Evolutionary conservation across 1,140 invertebrate species (phyloP), one percentile per base, ranked within the genome.

Genomic region (Tetramorium parvispinum): DNA sequence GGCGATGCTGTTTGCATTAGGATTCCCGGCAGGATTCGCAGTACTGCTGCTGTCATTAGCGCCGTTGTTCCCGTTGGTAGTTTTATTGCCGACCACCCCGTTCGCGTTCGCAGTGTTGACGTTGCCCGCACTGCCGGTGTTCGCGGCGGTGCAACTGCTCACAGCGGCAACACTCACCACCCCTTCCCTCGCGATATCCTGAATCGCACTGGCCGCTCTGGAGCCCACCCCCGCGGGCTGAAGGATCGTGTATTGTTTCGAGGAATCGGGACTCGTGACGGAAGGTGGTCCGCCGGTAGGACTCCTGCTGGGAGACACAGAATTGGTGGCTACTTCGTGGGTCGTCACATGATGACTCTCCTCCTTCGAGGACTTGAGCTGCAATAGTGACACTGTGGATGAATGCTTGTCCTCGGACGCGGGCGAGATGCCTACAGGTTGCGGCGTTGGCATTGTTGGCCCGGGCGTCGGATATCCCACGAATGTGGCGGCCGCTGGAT

Each of bases 171-270:
- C 96, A 91, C 95, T 96, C 2, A 96, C 95, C 40, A 97, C 96
- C 55, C 96, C 97, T 85, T 97, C 97, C 18, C 97, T 93, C 8
- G 97, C 96, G 53, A 96, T 95, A 91, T 98, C 97, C 91, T 98
- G 97, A 68, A 98, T 96, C 0, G 97, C 97, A 24, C 97, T 97
- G 1, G 97, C 97, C 0, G 97, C 97, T 46, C 97, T 96, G 6
- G 97, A 98, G 3, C 97, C 97, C 0, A 96, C 96, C 18, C 97
- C 97, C 10, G 97, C 97, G 1, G 97, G 97, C 92, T 98, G 98
- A 21, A 98, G 95, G 70, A 98, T 97, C 18, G 97, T 98, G 91
- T 98, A 98, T 91, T 98, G 97, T 94, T 98, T 96, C 85, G 95
- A 95, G 51, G 93, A 92, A 57, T 96, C 96, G 0, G 96, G 96